These are phyloP conservation scores for Aphelocoma californica DNA, from an alignment of 2,797 vertebrate genomes.

Conservation along the genomic window DNA sequence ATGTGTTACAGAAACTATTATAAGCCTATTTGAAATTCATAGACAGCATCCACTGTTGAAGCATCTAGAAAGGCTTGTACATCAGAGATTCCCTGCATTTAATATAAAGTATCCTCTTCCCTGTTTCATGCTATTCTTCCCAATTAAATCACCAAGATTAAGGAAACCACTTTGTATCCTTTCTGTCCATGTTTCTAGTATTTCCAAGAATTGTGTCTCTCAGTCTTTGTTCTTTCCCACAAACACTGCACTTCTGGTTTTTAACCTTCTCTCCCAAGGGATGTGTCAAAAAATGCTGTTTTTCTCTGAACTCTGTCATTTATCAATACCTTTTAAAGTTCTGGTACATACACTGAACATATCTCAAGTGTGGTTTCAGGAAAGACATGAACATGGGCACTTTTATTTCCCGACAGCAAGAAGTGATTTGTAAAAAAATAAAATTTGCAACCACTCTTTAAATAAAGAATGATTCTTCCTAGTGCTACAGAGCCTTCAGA, in stretches of 20 bases:
- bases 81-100: background rate
- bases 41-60: background rate
- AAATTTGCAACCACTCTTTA: background rate
- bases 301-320: background rate
- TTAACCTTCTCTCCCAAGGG: background rate
- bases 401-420: background rate
- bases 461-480: background rate
- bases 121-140: background rate
- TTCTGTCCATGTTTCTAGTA: background rate
- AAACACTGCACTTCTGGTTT: background rate
- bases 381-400: background rate
- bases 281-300: background rate
- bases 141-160: background rate
- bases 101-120: background rate
- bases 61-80: background rate
- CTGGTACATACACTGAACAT: background rate
- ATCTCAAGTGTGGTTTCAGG: background rate
- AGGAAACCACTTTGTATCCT: background rate
- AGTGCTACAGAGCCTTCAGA: background rate
- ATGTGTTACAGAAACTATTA: background rate
- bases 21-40: background rate
- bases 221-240: background rate
- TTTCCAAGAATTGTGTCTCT: background rate
- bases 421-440: background rate
- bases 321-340: background rate